A percentile compares a stretch with the other conserved stretches of the same genome.
These are phyloP conservation scores for Callinectes sapidus DNA, from an alignment of 2,888 invertebrate genomes.

Conservation along the genomic window DNA sequence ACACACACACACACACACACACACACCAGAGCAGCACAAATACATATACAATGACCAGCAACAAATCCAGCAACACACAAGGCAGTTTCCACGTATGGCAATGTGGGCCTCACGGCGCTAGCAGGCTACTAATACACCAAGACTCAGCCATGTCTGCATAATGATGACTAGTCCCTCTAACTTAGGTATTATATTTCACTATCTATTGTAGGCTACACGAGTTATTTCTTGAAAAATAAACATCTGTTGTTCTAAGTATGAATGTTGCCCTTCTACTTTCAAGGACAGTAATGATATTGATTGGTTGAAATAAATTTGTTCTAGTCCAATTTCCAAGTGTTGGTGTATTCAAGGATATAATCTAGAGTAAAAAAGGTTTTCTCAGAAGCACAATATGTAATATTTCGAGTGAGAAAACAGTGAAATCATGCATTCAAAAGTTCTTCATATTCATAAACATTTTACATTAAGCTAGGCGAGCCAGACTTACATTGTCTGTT, in stretches of 20 bases:
- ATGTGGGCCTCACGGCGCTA: no score
- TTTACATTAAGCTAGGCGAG: not conserved
- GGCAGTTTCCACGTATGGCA: no score
- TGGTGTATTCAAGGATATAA: not conserved
- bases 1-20: slow-evolving; percentile 1
- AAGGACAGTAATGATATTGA: not conserved
- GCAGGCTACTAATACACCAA: no score
- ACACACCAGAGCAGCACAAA: not conserved
- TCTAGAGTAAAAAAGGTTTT: not conserved
- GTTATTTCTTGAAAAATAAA: no score
- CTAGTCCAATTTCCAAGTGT: not conserved
- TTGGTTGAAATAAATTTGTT: not conserved
- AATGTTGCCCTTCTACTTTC: not conserved
- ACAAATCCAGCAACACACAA: not conserved
- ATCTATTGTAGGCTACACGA: no score
- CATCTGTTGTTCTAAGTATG: no score
- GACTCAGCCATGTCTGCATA: no score
- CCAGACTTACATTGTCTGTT: not conserved
- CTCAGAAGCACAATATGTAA: not conserved
- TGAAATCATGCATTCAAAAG: not conserved
- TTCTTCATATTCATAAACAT: not conserved
- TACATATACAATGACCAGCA: not conserved
- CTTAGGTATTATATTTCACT: no score
- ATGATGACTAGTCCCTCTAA: no score
- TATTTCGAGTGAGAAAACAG: not conserved